Conservation (phyloP, 37 sponge, comb jelly and placozoan species). For the Aphrocallistes beatrix region DNA sequence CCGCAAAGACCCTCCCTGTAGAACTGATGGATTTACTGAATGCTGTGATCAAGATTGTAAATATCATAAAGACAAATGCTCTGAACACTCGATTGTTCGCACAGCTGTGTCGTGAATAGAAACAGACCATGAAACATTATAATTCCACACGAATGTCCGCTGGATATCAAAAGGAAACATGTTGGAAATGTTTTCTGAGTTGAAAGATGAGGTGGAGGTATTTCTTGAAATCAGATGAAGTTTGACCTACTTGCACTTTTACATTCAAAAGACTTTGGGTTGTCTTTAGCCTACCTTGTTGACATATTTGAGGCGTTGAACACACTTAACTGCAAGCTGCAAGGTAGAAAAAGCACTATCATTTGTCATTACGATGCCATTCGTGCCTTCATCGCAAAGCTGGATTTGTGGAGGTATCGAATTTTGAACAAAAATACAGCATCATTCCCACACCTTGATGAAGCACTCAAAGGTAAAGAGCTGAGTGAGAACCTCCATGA, state of each 20-base stretch:
- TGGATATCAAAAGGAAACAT: not conserved
- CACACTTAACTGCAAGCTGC: not conserved
- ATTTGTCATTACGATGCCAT: not conserved
- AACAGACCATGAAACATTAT: not conserved
- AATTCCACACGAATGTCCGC: not conserved
- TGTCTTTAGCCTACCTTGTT: not conserved
- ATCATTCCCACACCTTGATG: not conserved
- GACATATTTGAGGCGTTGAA: not conserved
- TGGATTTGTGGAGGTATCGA: not conserved
- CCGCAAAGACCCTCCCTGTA: not conserved
- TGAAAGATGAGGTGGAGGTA: not conserved
- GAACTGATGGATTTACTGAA: not conserved
- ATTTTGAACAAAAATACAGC: not conserved
- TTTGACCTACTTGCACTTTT: not conserved
- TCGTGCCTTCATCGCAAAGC: not conserved
- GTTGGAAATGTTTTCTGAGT: not conserved
- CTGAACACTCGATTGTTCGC: not conserved
- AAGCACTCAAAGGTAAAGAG: too few relatives aligned
- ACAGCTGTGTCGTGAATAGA: not conserved
- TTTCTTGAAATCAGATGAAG: not conserved
- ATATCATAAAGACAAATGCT: not conserved
- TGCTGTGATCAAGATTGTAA: not conserved
- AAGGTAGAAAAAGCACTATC: not conserved
- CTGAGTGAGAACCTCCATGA: not conserved
- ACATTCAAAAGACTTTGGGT: not conserved